Evolutionary conservation across 92 coral and sea anemone species (phyloP), one percentile per base, ranked within the genome.

Genomic region (Virgularia gustaviana): DNA sequence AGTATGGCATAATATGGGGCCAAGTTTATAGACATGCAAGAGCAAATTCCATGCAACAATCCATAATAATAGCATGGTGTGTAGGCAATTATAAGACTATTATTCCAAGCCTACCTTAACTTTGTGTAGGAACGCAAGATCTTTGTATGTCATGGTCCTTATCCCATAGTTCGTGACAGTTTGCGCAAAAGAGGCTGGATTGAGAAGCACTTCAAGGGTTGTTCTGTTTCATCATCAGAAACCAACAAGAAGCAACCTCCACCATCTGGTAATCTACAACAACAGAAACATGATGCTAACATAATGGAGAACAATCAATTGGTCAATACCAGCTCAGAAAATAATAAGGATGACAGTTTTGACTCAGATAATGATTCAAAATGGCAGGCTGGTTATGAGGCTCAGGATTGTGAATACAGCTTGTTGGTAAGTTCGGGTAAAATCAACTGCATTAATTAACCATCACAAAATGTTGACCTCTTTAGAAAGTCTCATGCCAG

Each of bases 381-480:
- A 55, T 92, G 98, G 98, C 89, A 83, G 53, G 98, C 98, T 6
- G 98, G 98, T 15, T 84, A 88, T 38, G 98, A 92, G 57, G 89
- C 87, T 0, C 88, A 91, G 25, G 78, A 89, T 61, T 86, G 94
- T 83, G 98, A 92, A 77, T 92, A 89, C 33, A 87, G 90, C 53
- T 79, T 92, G 2, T 87, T 92, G 98, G 97, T 91, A 77, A 66
- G 90, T 63, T 10, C 12, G 9, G 19, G 2, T 38, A 32, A 39
- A 6, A 11, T 44, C 10, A 6, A 67, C 9, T 23, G 33, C 35
- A 19, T n/a, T n/a, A n/a, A n/a, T n/a, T n/a, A n/a, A n/a, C n/a
- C n/a, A n/a, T n/a, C n/a, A n/a, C n/a, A n/a, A n/a, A n/a, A n/a
- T n/a, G n/a, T n/a, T n/a, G n/a, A n/a, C n/a, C n/a, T n/a, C n/a